phyloP scores from a whole-genome alignment of 2,888 invertebrate species.

The Callimorpha dominula region DNA sequence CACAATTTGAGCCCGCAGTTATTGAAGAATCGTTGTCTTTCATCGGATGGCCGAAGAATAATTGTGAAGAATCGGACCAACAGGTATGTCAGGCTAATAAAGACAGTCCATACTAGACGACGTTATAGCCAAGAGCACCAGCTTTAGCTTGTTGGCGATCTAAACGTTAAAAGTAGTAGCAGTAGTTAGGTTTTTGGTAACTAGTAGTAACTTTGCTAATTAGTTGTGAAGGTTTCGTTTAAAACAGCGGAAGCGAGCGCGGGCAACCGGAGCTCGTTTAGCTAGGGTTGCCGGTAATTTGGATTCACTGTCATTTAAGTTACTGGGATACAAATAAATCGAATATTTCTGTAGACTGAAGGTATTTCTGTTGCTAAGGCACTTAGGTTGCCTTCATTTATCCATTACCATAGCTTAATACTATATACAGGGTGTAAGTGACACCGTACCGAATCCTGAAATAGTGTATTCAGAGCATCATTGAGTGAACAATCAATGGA shows the following conservation, averaged over 20 bases:
- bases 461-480: too few relatives aligned
- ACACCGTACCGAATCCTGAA: too few relatives aligned
- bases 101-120: background rate
- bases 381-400: too few relatives aligned
- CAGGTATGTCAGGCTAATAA: slow-evolving; percentile 58
- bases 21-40: slow-evolving; percentile 95
- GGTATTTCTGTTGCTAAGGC: too few relatives aligned
- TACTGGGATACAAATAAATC: too few relatives aligned
- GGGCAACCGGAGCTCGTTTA: background rate
- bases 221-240: background rate
- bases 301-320: too few relatives aligned
- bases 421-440: too few relatives aligned
- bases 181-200: background rate
- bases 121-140: too few relatives aligned
- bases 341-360: too few relatives aligned
- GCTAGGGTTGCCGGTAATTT: background rate
- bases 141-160: too few relatives aligned
- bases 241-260: background rate
- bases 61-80: slow-evolving; percentile 60
- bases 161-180: background rate
- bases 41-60: slow-evolving; percentile 91
- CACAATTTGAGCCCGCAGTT: slow-evolving; percentile 94
- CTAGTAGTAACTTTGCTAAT: background rate
- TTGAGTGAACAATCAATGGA: too few relatives aligned
- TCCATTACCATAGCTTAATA: too few relatives aligned